Evolutionary conservation across 2,797 vertebrate species (phyloP).

Genomic region (Linurgus olivaceus): DNA sequence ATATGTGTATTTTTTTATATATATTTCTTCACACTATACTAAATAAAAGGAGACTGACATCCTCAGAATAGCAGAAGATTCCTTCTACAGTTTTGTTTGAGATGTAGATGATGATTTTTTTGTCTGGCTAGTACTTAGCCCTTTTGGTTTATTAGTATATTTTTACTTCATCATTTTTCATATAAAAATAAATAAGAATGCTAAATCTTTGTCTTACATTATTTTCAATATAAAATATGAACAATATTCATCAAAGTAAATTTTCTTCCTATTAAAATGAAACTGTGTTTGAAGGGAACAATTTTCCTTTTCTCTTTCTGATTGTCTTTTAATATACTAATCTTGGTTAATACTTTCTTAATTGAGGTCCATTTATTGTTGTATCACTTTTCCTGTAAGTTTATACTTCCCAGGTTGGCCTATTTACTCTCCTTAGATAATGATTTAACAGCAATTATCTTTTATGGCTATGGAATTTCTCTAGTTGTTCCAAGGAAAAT

Average conservation of each 20-base stretch:
- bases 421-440: not conserved
- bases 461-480: not conserved
- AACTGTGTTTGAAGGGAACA: not conserved
- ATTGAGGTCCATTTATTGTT: not conserved
- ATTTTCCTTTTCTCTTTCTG: not conserved
- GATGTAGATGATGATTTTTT: not conserved
- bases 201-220: not conserved
- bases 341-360: not conserved
- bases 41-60: not conserved
- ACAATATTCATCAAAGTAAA: not conserved
- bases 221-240: not conserved
- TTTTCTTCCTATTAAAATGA: not conserved
- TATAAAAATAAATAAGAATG: not conserved
- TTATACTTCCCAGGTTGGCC: not conserved
- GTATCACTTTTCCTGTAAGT: not conserved
- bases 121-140: not conserved
- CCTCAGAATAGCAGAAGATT: not conserved
- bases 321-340: not conserved
- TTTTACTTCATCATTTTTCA: not conserved
- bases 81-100: not conserved
- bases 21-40: not conserved
- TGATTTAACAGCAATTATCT: not conserved
- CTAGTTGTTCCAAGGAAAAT: not conserved
- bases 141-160: not conserved
- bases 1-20: not conserved